Evolutionary conservation across 1,140 invertebrate species (phyloP).

Genomic region (Drosophila yakuba): DNA sequence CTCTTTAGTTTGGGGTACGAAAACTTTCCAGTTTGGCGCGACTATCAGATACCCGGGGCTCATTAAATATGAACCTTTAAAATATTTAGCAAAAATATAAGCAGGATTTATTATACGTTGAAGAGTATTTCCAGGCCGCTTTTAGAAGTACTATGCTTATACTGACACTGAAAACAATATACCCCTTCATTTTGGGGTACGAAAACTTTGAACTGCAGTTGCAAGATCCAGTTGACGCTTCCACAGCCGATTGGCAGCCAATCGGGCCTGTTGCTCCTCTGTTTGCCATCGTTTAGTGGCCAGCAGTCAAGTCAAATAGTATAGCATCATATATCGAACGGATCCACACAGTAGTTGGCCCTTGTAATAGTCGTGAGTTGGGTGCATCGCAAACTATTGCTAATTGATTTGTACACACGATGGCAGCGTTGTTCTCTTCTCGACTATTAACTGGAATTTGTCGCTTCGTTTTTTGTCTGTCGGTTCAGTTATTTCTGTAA

Average conservation of each 20-base stretch:
- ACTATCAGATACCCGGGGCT: not conserved
- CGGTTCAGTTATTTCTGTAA: slow-evolving; percentile 53
- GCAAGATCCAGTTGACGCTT: slow-evolving; percentile 73
- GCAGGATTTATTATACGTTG: not conserved
- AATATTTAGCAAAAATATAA: no score
- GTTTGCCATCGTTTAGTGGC: slow-evolving; percentile 76
- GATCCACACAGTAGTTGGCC: slow-evolving; percentile 71
- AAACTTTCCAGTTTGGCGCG: not conserved
- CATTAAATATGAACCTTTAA: no score
- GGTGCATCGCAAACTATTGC: slow-evolving; percentile 58
- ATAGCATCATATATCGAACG: slow-evolving; percentile 1
- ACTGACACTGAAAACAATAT: not conserved
- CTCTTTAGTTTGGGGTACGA: not conserved
- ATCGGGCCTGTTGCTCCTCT: slow-evolving; percentile 75
- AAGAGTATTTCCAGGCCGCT: no score
- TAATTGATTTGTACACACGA: slow-evolving; percentile 70
- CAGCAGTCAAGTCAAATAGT: slow-evolving; percentile 70
- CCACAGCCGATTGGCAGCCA: slow-evolving; percentile 72
- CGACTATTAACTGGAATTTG: slow-evolving; percentile 71
- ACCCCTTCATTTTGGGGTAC: not conserved
- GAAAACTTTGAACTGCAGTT: slow-evolving; percentile 40
- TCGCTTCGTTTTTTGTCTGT: slow-evolving; percentile 57
- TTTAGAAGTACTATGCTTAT: not conserved
- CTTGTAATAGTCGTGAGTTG: slow-evolving; percentile 58
- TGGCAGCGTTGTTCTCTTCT: slow-evolving; percentile 51